phyloP scores from a whole-genome alignment of 2,888 invertebrate species.

The Pinctada fucata region DNA sequence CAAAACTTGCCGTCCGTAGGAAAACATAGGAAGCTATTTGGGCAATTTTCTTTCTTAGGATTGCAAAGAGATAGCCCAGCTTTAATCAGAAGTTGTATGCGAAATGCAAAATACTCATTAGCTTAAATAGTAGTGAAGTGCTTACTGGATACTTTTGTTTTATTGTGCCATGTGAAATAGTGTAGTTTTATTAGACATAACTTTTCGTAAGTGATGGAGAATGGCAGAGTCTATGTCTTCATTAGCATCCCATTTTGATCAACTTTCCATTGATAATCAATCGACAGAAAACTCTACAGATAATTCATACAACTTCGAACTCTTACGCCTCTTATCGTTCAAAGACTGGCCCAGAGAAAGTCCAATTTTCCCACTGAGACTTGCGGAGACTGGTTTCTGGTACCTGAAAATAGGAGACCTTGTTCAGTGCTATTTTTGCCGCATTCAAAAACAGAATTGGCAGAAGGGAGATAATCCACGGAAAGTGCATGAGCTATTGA shows the following conservation, averaged over 20 bases:
- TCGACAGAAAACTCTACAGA: neutral
- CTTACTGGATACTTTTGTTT: too few relatives aligned
- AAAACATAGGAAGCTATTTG: slow-evolving; percentile 9
- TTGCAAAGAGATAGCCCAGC: too few relatives aligned
- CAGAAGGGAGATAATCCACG: slow-evolving; percentile 91
- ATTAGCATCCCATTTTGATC: neutral
- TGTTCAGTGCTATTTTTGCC: slow-evolving; percentile 93
- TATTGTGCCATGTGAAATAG: too few relatives aligned
- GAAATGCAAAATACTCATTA: too few relatives aligned
- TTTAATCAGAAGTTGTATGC: too few relatives aligned
- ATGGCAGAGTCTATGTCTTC: neutral
- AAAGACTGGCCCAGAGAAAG: slow-evolving; percentile 83
- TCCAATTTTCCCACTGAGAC: slow-evolving; percentile 68
- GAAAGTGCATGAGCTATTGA: slow-evolving; percentile 86
- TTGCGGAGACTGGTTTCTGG: slow-evolving; percentile 93
- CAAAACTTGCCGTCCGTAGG: neutral
- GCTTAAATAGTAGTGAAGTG: too few relatives aligned
- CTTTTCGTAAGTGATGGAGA: neutral
- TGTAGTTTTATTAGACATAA: too few relatives aligned
- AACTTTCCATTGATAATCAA: neutral
- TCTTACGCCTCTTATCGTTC: slow-evolving; percentile 48
- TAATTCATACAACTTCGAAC: slow-evolving; percentile 29
- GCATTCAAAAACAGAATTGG: slow-evolving; percentile 94
- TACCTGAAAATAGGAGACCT: slow-evolving; percentile 88
- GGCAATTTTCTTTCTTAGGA: slow-evolving; percentile 5